Evolutionary conservation across 2,888 invertebrate genomes (phyloP), one percentile per base, ranked within the genome.

Genomic region (Cryptophagus acutangulus): DNA sequence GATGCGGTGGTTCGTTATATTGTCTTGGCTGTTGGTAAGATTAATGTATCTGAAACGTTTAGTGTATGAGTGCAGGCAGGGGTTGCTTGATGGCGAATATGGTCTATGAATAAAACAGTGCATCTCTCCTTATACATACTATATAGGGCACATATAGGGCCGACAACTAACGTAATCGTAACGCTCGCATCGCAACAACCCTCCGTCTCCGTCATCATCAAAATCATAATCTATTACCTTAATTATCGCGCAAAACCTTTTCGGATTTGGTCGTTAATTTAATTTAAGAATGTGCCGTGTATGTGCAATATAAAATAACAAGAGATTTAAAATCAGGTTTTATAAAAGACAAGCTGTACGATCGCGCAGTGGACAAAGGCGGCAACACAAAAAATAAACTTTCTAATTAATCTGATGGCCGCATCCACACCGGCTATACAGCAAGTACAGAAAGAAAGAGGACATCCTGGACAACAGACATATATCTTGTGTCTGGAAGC

Each of bases 401-500:
- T 57, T 55, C 58, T 58, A 58, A 58, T 58, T 58, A 58, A 58
- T 58, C 56, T 54, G 55, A 54, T 54, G 56, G 54, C 42, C 51
- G 55, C 43, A 44, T 48, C 50, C 51, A 48, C 51, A 48, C 51
- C 48, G 46, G 43, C 25, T 37, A 17, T 17, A 17, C 35, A 25
- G 20, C 18, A 18, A 24, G 28, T 15, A 26, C n/a, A 10, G 30
- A 10, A 34, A 40, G 31, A 36, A 31, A 31, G 43, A 46, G 52
- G 52, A 55, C 50, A 51, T 47, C 52, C 49, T 43, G 55, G 57
- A 58, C 58, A 58, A 46, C 48, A 52, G 48, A 61, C 63, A 66
- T 65, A 63, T 65, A 65, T 65, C 65, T 66, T 63, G 46, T 54
- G 61, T 61, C 57, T 62, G 57, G 57, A 59, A 61, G 59, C 61